Percentiles rank a stretch among this genome's conserved stretches.
Evolutionary conservation across 92 coral and sea anemone genomes (phyloP).

Genomic region (Zoanthus sociatus): DNA sequence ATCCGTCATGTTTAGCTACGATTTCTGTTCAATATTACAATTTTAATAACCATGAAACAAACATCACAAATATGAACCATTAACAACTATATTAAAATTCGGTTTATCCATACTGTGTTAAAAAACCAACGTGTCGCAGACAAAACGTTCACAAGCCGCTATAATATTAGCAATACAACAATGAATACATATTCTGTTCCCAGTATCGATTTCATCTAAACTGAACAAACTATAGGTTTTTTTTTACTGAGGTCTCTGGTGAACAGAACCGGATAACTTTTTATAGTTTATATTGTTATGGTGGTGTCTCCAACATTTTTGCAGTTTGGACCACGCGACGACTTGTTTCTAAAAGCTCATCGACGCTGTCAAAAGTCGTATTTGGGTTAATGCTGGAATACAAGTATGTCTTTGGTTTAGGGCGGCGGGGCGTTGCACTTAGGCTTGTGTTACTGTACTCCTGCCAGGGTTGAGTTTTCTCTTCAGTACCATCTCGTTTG

Average conservation of each 20-base stretch:
- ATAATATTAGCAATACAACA: not conserved
- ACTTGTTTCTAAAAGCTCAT: conserved; percentile 72
- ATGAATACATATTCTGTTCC: not conserved
- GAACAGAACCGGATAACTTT: not conserved
- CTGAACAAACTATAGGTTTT: not conserved
- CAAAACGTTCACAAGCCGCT: not conserved
- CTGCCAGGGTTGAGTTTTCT: not conserved
- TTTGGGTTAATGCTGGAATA: conserved; percentile 62
- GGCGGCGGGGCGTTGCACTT: not conserved
- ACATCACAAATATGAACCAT: not conserved
- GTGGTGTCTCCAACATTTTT: conserved; percentile 76
- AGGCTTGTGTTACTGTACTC: not conserved
- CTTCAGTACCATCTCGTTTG: not conserved
- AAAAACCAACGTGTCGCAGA: not conserved
- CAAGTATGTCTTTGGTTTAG: conserved; percentile 37
- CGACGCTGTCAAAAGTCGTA: conserved; percentile 69
- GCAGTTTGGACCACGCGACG: conserved; percentile 78
- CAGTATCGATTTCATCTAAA: not conserved
- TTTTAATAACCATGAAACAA: not conserved
- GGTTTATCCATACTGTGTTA: not conserved
- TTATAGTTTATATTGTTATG: not conserved
- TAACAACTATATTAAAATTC: not conserved
- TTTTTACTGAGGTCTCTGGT: not conserved
- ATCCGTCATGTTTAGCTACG: not conserved
- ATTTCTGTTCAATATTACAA: not conserved